Evolutionary conservation across 2,888 invertebrate genomes (phyloP), one percentile per base, ranked within the genome.

Genomic region (Pedicia rivosa): DNA sequence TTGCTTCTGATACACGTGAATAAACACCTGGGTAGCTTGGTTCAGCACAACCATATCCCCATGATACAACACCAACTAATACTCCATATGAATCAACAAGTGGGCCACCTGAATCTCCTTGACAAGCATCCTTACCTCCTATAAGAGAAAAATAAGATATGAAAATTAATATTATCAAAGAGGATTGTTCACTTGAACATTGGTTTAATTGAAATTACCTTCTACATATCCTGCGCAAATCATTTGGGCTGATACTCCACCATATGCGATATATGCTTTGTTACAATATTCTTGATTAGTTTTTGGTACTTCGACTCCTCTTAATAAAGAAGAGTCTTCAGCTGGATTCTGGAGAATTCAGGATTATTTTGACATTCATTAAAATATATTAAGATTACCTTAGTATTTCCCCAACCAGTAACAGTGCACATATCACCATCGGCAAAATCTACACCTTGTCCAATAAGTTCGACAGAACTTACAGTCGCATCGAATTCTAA

Each of bases 101-200:
- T 35, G 62, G 61, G 10, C 62, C 62, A 42, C 62, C 62, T 3
- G 56, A 58, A 39, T 62, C 60, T 40, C 62, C 59, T 44, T 57
- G 57, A 25, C 34, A 34, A 24, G 34, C 24, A 8, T 24, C 24
- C n/a, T 24, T 24, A 24, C 24, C 24, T n/a, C n/a, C n/a, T n/a
- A n/a, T n/a, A n/a, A n/a, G n/a, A n/a, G n/a, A n/a, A n/a, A n/a
- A n/a, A n/a, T n/a, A n/a, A n/a, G n/a, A n/a, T n/a, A n/a, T n/a
- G n/a, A n/a, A n/a, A n/a, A n/a, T n/a, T n/a, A n/a, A n/a, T n/a
- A n/a, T n/a, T n/a, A n/a, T n/a, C n/a, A n/a, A n/a, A n/a, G n/a
- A n/a, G n/a, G n/a, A n/a, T n/a, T n/a, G n/a, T n/a, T n/a, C n/a
- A n/a, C n/a, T n/a, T n/a, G n/a, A n/a, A n/a, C n/a, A n/a, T n/a